These are phyloP conservation scores for Oryzias melastigma DNA, from an alignment of 2,113 vertebrate species.

Conservation along the genomic window DNA sequence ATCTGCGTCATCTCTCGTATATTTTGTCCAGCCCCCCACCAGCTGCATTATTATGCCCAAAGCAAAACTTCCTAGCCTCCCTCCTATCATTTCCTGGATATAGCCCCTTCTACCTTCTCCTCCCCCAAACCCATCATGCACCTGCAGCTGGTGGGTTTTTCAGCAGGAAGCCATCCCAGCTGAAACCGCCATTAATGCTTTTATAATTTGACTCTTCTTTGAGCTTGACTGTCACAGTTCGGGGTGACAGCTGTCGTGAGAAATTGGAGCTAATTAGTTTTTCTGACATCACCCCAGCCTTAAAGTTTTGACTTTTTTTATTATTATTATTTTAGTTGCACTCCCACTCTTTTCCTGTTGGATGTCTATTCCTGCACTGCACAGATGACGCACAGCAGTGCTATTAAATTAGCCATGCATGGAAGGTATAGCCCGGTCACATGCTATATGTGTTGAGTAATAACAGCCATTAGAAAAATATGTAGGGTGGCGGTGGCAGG, in stretches of 20 bases:
- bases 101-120: constrained; percentile 33
- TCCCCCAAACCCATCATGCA: constrained; percentile 40
- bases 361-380: constrained; percentile 48
- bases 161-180: constrained; percentile 31
- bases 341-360: constrained; percentile 18
- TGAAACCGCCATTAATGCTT: constrained; percentile 19
- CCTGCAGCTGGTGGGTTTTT: constrained; percentile 39
- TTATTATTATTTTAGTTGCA: not conserved
- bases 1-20: constrained; percentile 54
- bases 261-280: constrained; percentile 62
- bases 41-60: constrained; percentile 68
- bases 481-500: constrained; percentile 67
- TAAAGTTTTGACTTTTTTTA: constrained; percentile 34
- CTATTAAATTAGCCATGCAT: constrained; percentile 64
- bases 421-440: constrained; percentile 39
- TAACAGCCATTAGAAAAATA: constrained; percentile 79
- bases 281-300: constrained; percentile 46
- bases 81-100: constrained; percentile 59
- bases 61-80: constrained; percentile 53
- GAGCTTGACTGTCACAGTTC: constrained; percentile 13
- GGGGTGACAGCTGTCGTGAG: constrained; percentile 67
- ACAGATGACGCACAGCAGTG: constrained; percentile 35
- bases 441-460: constrained; percentile 74
- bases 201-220: constrained; percentile 36
- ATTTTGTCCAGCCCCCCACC: constrained; percentile 54